A percentile compares a stretch with the other conserved stretches of the same genome.
Conservation (phyloP, 2,797 vertebrate species). For the Aratinga solstitialis region DNA sequence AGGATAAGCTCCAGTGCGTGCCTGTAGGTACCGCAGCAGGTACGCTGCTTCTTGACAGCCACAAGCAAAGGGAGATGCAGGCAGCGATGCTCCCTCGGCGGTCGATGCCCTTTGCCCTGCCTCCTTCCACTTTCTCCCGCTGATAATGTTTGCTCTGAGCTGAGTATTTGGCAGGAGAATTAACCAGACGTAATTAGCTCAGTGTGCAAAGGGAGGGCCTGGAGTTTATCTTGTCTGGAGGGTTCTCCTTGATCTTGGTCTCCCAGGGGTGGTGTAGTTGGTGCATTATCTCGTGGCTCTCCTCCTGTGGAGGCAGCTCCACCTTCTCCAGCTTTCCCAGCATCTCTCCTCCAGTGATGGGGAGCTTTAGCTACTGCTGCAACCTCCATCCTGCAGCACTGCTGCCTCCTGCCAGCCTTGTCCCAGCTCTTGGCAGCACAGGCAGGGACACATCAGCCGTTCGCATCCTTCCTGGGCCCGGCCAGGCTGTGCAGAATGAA, state of each 20-base stretch:
- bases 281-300: background rate
- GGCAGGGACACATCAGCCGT: fast-evolving
- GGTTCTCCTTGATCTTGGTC: constrained; percentile 11
- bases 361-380: background rate
- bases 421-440: background rate
- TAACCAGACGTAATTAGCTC: constrained; percentile 52
- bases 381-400: background rate
- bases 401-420: background rate
- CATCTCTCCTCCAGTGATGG: background rate
- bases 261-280: background rate
- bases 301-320: background rate
- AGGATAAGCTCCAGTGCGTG: fast-evolving
- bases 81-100: background rate
- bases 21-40: background rate
- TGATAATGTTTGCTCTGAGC: constrained; percentile 38
- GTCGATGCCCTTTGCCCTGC: background rate
- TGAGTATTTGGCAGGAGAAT: constrained; percentile 48
- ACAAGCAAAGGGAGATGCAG: background rate
- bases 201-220: constrained; percentile 34
- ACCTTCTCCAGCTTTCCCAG: background rate
- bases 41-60: fast-evolving
- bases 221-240: constrained; percentile 49
- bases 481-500: background rate
- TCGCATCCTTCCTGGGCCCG: background rate
- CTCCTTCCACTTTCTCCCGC: constrained; percentile 40